A percentile compares a stretch with the other conserved stretches of the same genome.
phyloP scores from a whole-genome alignment of 53 echinoderm and acorn worm genomes.

The Stichopus horrens region DNA sequence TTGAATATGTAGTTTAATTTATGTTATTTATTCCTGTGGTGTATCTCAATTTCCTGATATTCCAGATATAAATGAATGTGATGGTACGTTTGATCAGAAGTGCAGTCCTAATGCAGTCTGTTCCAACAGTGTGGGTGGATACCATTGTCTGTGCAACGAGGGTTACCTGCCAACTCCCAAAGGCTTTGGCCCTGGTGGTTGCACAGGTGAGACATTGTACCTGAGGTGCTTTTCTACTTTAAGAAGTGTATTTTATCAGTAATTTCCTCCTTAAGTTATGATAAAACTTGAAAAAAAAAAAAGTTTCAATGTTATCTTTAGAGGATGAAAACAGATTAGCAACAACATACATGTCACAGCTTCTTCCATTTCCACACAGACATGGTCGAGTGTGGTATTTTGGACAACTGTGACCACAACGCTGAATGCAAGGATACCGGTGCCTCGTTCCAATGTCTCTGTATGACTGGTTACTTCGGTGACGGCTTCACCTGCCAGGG shows the following conservation, averaged over 20 bases:
- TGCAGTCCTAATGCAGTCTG: constrained; percentile 33
- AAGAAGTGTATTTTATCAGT: too few species aligned
- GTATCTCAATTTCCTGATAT: too few species aligned
- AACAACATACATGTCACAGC: too few species aligned
- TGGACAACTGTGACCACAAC: background rate
- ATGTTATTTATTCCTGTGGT: too few species aligned
- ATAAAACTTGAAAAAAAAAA: too few species aligned
- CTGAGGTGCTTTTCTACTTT: background rate
- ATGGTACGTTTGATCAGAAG: background rate
- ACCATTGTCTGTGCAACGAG: background rate
- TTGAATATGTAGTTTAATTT: too few species aligned
- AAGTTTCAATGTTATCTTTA: too few species aligned
- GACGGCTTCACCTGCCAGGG: background rate
- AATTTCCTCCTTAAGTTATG: too few species aligned
- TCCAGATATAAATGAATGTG: constrained; percentile 22
- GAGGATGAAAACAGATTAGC: too few species aligned
- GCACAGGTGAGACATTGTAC: background rate
- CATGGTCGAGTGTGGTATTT: background rate
- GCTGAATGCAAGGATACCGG: background rate
- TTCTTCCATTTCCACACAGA: background rate
- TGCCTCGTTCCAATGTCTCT: background rate
- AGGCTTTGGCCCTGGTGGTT: constrained; percentile 18
- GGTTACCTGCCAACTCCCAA: background rate
- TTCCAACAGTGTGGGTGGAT: constrained; percentile 10
- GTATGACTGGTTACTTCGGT: background rate